phyloP scores from a whole-genome alignment of 1,140 invertebrate genomes.

The Trichomalopsis sarcophagae region DNA sequence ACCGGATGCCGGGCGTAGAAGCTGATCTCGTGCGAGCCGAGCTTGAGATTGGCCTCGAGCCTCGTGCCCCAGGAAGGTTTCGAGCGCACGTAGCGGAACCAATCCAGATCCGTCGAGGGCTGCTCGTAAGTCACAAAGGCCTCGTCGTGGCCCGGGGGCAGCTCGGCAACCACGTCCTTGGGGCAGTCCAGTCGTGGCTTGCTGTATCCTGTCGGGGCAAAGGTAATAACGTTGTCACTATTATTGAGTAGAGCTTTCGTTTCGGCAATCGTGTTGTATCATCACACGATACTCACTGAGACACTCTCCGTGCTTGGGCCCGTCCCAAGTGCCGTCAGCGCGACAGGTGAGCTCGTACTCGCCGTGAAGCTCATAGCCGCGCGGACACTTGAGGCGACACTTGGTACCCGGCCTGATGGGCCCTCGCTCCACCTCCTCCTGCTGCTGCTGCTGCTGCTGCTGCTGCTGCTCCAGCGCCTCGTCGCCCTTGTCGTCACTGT shows the following conservation, averaged over 20 bases:
- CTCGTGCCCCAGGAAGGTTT: conserved; percentile 72
- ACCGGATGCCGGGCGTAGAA: conserved; percentile 72
- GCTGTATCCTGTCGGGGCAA: conserved; percentile 65
- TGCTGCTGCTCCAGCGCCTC: neutral
- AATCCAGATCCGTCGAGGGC: conserved; percentile 73
- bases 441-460: neutral
- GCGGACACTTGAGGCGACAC: conserved; percentile 72
- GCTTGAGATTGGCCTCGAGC: conserved; percentile 71
- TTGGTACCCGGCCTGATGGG: conserved; percentile 72
- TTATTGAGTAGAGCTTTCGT: too few relatives aligned
- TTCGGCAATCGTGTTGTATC: neutral
- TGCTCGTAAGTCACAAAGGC: conserved; percentile 73
- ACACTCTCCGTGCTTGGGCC: conserved; percentile 71
- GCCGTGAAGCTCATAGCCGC: conserved; percentile 69
- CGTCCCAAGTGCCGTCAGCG: conserved; percentile 70
- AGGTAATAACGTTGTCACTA: neutral
- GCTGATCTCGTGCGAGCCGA: conserved; percentile 69
- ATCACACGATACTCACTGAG: conserved; percentile 66
- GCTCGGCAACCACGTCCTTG: conserved; percentile 67
- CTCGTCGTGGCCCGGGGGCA: conserved; percentile 68
- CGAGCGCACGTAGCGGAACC: conserved; percentile 73
- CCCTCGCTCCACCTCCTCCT: neutral
- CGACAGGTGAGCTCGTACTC: conserved; percentile 72
- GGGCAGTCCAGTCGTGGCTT: conserved; percentile 72
- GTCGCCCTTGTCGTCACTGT: neutral